These are phyloP conservation scores for Pycnonotus jocosus DNA, from an alignment of 2,113 vertebrate genomes.

Conservation along the genomic window DNA sequence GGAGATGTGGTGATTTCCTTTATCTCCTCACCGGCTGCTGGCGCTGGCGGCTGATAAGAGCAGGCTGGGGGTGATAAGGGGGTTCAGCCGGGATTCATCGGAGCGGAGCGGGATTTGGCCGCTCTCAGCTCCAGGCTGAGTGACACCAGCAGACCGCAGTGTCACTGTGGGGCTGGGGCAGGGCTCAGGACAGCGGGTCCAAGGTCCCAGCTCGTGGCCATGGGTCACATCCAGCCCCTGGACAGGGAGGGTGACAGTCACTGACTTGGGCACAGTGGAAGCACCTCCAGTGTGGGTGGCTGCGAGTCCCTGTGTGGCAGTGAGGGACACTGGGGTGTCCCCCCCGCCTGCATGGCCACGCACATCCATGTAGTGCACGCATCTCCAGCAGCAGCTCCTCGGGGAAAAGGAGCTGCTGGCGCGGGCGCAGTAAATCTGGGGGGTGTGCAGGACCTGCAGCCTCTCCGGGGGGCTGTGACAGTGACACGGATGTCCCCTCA, in stretches of 20 bases:
- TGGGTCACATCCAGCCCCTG: background rate
- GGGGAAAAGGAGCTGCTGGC: background rate
- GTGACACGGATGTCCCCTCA: background rate
- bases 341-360: rapidly evolving
- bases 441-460: background rate
- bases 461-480: rapidly evolving
- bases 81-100: background rate
- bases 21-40: background rate
- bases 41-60: background rate
- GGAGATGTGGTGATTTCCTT: background rate
- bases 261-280: rapidly evolving
- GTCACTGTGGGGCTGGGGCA: background rate
- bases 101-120: rapidly evolving
- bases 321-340: background rate
- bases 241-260: rapidly evolving
- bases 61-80: background rate
- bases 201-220: rapidly evolving
- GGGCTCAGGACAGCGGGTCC: background rate
- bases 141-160: rapidly evolving
- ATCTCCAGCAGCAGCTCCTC: background rate
- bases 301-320: rapidly evolving
- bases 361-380: rapidly evolving
- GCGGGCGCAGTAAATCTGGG: rapidly evolving
- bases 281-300: rapidly evolving
- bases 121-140: rapidly evolving